Evolutionary conservation across 2,797 vertebrate species (phyloP), one percentile per base, ranked within the genome.

Genomic region (Pseudochirops corinnae): DNA sequence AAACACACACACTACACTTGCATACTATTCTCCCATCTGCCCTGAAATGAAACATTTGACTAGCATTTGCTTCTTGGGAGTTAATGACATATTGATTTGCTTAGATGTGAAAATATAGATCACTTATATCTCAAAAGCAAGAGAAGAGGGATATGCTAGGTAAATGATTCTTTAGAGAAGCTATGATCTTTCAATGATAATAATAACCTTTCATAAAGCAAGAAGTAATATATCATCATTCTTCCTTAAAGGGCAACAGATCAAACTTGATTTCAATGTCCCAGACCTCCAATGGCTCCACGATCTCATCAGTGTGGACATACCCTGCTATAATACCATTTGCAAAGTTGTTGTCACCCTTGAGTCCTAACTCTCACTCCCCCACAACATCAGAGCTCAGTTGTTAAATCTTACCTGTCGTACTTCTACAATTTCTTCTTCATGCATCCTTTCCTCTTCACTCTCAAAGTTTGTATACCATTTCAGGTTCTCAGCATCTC

Each of bases 1-100:
- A 46, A 46, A 46, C 46, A 46, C 62, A 82, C 21, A 87, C 39
- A 87, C 16, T 16, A 18, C 21, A 46, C 67, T 82, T 46, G 9
- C 21, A 46, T 46, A 26, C 74, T 87, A 5, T 87, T 50, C 21
- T 90, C 16, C 46, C 56, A 96, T 91, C 55, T 94, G 90, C 26
- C 91, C 13, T 94, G 55, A 92, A 95, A 92, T 46, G 92, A 96
- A 95, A 33, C 57, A 57, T 55, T 92, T 91, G 39, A 93, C 29
- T 90, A 92, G 91, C 82, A 91, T 93, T 95, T 94, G 13, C 31
- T 87, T 94, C 74, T 93, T 94, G 53, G 50, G 62, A 94, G 60
- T 55, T 95, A 94, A 97, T 93, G 74, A 95, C 46, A 12, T 94
- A 96, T 91, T 93, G 93, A 95, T 95, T 97, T 96, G 93, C 90